These are phyloP conservation scores for Peromyscus eremicus DNA, from an alignment of 2,797 vertebrate genomes.

Conservation along the genomic window DNA sequence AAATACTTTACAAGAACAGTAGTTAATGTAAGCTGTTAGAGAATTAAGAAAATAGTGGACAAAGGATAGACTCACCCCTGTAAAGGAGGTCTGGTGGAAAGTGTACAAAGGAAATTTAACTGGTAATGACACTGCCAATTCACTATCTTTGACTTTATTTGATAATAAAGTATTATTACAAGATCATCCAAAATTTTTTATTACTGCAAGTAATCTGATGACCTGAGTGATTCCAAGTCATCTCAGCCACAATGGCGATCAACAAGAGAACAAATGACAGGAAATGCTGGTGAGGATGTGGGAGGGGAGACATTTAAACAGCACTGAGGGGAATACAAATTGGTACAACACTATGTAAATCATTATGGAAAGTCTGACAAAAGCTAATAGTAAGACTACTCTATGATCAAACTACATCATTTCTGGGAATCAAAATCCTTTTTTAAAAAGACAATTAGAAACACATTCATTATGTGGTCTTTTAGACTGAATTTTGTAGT, in stretches of 20 bases:
- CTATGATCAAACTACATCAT: not conserved
- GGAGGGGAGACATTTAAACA: not conserved
- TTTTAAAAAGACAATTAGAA: not conserved
- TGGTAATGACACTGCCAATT: slow-evolving; percentile 79
- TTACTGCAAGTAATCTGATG: slow-evolving; percentile 65
- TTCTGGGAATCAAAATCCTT: not conserved
- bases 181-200: slow-evolving; percentile 69
- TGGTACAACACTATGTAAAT: not conserved
- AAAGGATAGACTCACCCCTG: not conserved
- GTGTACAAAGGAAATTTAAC: slow-evolving; percentile 33
- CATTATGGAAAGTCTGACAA: not conserved
- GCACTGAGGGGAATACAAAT: not conserved
- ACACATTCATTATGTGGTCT: not conserved
- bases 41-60: not conserved
- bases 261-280: not conserved
- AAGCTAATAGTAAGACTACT: not conserved
- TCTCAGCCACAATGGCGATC: not conserved
- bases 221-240: not conserved
- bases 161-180: slow-evolving; percentile 73
- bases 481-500: not conserved
- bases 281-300: not conserved
- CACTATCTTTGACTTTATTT: slow-evolving; percentile 60
- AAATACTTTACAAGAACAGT: not conserved
- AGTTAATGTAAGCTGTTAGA: not conserved
- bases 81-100: slow-evolving; percentile 79